Evolutionary conservation across 1,140 invertebrate species (phyloP), one percentile per base, ranked within the genome.

Genomic region (Papilio glaucus): DNA sequence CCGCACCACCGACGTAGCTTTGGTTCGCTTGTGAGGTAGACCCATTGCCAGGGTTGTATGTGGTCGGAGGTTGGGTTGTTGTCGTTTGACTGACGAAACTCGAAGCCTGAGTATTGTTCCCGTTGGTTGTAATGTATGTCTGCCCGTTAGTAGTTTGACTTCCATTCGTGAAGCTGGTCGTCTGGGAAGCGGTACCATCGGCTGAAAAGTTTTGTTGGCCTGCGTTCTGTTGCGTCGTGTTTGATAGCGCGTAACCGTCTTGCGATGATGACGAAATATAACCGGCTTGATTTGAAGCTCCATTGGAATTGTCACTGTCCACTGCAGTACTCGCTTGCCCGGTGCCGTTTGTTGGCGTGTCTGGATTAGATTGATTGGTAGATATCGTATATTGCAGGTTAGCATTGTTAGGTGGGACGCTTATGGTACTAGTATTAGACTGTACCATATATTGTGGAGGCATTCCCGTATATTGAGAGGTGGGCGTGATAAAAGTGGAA

Each of bases 261-360:
- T 91, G 88, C 76, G 91, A 89, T 3, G 90, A 88, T 0, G 89
- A 90, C 0, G 90, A 86, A 6, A 92, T 90, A 42, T 90, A 92
- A 69, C 87, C 90, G 0, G 86, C 83, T 72, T 91, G 89, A 65
- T 83, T 86, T 12, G 80, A 87, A 4, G 81, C 75, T 21, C 81
- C 83, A 29, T 87, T 90, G 0, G 76, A 60, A 7, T 63, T 73
- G 0, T 89, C 87, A 6, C 77, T 82, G 60, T 91, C 89, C 1
- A 80, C 72, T 0, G 77, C 15, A 0, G 82, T 72, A 15, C 72
- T 76, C 7, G 83, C 70, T 73, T 90, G 85, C 9, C 85, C 84
- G 29, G 83, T 90, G 12, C 84, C 84, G 63, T 84, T 90, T 15
- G 77, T 88, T 0, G 86, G 63, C 0, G 85, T 67, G 7, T 82